A percentile compares a stretch with the other conserved stretches of the same genome.
Conservation (phyloP, 2,888 invertebrate genomes). For the Panopea generosa region DNA sequence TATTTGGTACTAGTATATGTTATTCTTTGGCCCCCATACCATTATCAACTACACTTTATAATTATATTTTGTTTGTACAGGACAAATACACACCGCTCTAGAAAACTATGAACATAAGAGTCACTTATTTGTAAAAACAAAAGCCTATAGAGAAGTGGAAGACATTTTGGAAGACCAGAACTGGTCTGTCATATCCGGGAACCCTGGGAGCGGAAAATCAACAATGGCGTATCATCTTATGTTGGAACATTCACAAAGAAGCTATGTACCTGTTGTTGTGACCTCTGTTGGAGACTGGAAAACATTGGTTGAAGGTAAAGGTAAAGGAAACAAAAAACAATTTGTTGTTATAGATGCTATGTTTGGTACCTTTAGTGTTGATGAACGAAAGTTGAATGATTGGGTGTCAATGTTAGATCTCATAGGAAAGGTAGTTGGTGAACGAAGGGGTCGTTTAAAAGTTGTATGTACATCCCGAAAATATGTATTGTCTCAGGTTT, state of each 20-base stretch:
- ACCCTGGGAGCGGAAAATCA: conserved; percentile 40
- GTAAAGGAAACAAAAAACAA: conserved; percentile 13
- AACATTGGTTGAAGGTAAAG: not conserved
- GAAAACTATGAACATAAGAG: conserved; percentile 10
- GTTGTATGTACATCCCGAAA: conserved; percentile 26
- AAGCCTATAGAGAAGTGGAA: conserved; percentile 14
- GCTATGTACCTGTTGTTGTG: conserved; percentile 14
- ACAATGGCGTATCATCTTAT: conserved; percentile 16
- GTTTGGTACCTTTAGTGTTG: conserved; percentile 28
- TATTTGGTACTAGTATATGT: too few species aligned
- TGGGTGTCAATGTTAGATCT: conserved; percentile 20
- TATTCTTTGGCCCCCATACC: too few species aligned
- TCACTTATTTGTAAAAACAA: conserved; percentile 27
- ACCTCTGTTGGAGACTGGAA: conserved; percentile 36
- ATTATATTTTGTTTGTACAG: too few species aligned
- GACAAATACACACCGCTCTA: conserved; percentile 7
- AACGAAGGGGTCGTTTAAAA: conserved; percentile 16
- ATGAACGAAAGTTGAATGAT: conserved; percentile 20
- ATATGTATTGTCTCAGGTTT: conserved; percentile 7
- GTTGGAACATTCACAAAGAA: conserved; percentile 8
- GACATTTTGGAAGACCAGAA: conserved; percentile 23
- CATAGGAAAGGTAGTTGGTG: conserved; percentile 6
- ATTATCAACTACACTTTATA: too few species aligned
- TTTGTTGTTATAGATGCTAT: conserved; percentile 35
- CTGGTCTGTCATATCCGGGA: conserved; percentile 22